Percentiles rank a stretch among this genome's conserved stretches.
phyloP scores from a whole-genome alignment of 2,113 vertebrate species.

The Manacus vitellinus region DNA sequence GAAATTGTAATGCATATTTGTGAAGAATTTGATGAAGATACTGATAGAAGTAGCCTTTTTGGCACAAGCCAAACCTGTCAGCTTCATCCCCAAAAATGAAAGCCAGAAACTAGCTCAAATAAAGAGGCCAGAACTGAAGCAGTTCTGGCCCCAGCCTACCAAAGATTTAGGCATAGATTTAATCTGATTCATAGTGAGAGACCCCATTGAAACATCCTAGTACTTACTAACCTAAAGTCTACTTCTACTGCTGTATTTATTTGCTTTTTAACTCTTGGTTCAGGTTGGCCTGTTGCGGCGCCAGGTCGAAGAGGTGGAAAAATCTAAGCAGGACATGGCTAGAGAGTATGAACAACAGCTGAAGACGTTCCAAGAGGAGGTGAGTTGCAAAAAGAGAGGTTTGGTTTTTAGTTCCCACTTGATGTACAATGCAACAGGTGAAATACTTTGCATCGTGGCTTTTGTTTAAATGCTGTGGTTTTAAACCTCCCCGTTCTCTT shows the following conservation, averaged over 20 bases:
- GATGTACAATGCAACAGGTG: not conserved
- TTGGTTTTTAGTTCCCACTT: not conserved
- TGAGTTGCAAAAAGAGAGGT: constrained; percentile 39
- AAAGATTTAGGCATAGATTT: not conserved
- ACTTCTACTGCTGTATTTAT: not conserved
- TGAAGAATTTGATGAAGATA: not conserved
- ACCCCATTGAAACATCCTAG: not conserved
- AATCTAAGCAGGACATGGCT: constrained; percentile 77
- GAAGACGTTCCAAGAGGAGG: constrained; percentile 86
- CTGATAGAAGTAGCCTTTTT: not conserved
- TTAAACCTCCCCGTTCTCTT: not conserved
- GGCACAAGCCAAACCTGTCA: not conserved
- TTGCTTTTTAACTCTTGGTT: not conserved
- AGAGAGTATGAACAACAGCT: constrained; percentile 88
- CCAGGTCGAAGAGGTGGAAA: constrained; percentile 79
- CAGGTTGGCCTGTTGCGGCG: constrained; percentile 80
- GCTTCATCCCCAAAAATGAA: not conserved
- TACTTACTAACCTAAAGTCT: not conserved
- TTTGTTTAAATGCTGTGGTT: not conserved
- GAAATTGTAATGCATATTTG: not conserved
- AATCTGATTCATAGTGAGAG: not conserved
- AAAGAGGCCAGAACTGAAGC: not conserved
- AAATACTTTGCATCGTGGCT: not conserved
- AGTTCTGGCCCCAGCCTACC: not conserved
- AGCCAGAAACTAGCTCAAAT: not conserved